Evolutionary conservation across 2,888 invertebrate species (phyloP).

Genomic region (Stenoptilia bipunctidactyla): DNA sequence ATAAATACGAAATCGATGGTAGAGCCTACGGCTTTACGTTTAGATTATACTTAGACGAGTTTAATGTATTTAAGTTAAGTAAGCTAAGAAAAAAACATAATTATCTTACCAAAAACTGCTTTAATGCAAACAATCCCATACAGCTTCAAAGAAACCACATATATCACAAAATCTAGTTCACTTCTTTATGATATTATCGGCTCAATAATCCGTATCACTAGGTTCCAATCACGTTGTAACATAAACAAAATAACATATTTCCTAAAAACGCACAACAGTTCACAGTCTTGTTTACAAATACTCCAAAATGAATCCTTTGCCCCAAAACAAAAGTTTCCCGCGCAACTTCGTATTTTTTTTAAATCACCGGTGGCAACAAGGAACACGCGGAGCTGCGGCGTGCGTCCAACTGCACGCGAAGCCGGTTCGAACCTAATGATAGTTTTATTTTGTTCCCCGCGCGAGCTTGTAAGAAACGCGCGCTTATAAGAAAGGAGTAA

Average conservation of each 20-base stretch:
- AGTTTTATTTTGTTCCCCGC: slow-evolving; percentile 55
- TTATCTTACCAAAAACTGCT: too few relatives aligned
- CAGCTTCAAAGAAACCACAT: too few relatives aligned
- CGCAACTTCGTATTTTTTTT: slow-evolving; percentile 30
- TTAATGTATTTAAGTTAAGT: too few relatives aligned
- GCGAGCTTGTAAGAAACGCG: too few relatives aligned
- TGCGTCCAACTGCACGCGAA: slow-evolving; percentile 51
- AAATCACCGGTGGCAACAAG: slow-evolving; percentile 11
- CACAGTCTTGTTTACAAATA: slow-evolving; percentile 5
- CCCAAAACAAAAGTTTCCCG: slow-evolving; percentile 41
- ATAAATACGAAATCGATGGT: too few relatives aligned
- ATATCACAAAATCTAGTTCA: too few relatives aligned
- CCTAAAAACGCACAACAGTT: neutral
- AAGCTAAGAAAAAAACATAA: too few relatives aligned
- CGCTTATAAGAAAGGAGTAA: too few relatives aligned
- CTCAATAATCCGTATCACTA: slow-evolving; percentile 28
- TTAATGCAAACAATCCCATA: neutral
- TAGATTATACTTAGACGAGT: too few relatives aligned
- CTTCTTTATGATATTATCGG: slow-evolving; percentile 13
- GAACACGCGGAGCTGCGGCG: slow-evolving; percentile 19
- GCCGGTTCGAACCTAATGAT: slow-evolving; percentile 55
- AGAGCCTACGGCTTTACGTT: too few relatives aligned
- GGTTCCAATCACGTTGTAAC: slow-evolving; percentile 23
- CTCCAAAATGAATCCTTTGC: slow-evolving; percentile 6
- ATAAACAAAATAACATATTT: slow-evolving; percentile 8